These are phyloP conservation scores for Clistopyga incitator DNA, from an alignment of 2,888 invertebrate genomes.

Conservation along the genomic window DNA sequence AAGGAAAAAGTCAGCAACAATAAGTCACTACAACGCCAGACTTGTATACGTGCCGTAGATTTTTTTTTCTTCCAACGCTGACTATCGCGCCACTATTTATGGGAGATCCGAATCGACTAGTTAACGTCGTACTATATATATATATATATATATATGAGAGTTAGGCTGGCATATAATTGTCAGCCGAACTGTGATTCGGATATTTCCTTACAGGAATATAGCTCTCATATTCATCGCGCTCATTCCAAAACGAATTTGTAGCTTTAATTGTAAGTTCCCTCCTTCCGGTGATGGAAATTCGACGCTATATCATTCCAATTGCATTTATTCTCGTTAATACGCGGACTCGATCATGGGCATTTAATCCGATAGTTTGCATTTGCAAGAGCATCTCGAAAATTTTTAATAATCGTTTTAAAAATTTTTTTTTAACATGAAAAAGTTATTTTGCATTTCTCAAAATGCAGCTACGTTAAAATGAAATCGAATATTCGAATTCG, in stretches of 20 bases:
- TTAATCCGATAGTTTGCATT: conserved; percentile 9
- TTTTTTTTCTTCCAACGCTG: conserved; percentile 9
- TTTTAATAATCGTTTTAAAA: neutral
- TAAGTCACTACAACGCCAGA: conserved; percentile 19
- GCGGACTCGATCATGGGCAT: conserved; percentile 34
- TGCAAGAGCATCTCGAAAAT: neutral
- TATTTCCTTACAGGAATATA: neutral
- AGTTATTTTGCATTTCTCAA: no score
- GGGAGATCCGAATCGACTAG: conserved; percentile 23
- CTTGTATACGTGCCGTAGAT: conserved; percentile 15
- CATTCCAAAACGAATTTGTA: conserved; percentile 64
- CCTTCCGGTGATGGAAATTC: conserved; percentile 44
- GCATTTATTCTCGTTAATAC: conserved; percentile 66
- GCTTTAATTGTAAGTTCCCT: conserved; percentile 27
- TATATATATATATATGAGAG: neutral
- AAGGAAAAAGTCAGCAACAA: conserved; percentile 10
- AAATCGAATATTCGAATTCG: neutral
- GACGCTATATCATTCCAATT: conserved; percentile 66
- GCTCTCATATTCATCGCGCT: conserved; percentile 56
- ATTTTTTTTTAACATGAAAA: conserved; percentile 3
- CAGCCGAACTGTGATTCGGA: conserved; percentile 36
- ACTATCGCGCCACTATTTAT: neutral
- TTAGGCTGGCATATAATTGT: neutral
- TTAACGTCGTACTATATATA: conserved; percentile 10
- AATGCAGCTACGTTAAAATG: neutral